Base-by-base conservation (phyloP, 2,888 invertebrate species). In the Melanophora roralis region DNA sequence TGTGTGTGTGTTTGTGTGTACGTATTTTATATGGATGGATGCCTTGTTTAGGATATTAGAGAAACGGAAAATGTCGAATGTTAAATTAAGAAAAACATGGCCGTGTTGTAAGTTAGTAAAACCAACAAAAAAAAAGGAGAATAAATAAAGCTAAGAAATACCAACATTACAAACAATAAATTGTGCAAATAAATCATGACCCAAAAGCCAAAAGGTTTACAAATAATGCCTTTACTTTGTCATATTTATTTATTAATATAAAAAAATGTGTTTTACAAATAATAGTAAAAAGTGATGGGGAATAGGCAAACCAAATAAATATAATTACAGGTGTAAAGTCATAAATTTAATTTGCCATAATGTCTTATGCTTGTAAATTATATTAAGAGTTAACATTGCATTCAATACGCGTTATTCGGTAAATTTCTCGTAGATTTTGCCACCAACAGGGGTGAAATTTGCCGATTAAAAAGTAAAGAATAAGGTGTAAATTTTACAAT, bases 41-140 rank as follows among this genome's bases (percentile, higher is more conserved):
- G 79, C 76, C 73, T 73, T 76, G 69, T 76, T 82, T 76, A 67
- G 79, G 72, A 74, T 71, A 65, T 74, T 74, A 49, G 38, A 49
- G 38, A 64, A 80, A 81, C 83, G 85, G 85, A 83, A 87, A 88
- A 86, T 87, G 87, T 87, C 87, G 88, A 87, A 86, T 87, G 85
- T 79, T 81, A 81, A 79, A 73, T 80, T 80, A 80, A 57, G 72
- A 76, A 80, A 80, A 80, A 76, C 80, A 80, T 76, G 80, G 76
- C 80, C 76, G 76, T 76, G 69, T 64, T 60, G 60, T 51, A 59
- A 38, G 16, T 49, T 49, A 40, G 19, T 73, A 43, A 45, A 57
- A 65, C 49, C 55, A 65, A 55, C 62, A 38, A 12, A 11, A 16
- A 40, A 2, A 19, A 51, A n/a, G 34, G 2, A 21, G 21, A 38